A percentile compares a stretch with the other conserved stretches of the same genome.
These are phyloP conservation scores for Mungos mungo DNA, from an alignment of 2,113 vertebrate genomes.

Conservation along the genomic window DNA sequence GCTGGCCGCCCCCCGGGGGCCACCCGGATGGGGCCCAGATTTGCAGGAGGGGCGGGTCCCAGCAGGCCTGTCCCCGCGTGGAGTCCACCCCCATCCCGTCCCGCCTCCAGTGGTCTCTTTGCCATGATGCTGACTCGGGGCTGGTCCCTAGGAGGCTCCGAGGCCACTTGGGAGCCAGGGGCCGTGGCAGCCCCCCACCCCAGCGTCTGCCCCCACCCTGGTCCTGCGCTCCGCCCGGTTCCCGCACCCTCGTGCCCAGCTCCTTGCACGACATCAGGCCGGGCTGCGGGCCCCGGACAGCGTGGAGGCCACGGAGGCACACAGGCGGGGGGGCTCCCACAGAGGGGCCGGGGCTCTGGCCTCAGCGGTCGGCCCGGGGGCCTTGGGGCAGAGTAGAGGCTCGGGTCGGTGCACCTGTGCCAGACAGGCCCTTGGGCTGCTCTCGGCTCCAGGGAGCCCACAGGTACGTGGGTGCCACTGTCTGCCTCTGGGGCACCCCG, in stretches of 20 bases:
- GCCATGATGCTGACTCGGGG: too few species aligned
- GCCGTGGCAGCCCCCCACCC: fast-evolving
- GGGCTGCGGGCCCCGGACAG: background rate
- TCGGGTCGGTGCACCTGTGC: fast-evolving
- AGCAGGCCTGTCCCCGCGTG: background rate
- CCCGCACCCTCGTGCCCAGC: background rate
- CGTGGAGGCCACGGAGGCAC: background rate
- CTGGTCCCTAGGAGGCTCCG: background rate
- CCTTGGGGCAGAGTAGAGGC: background rate
- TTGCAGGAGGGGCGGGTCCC: background rate
- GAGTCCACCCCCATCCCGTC: fast-evolving
- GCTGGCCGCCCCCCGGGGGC: background rate
- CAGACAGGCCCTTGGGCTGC: too few species aligned
- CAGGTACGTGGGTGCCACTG: fast-evolving
- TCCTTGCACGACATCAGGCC: background rate
- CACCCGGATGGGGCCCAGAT: fast-evolving
- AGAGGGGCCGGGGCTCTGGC: background rate
- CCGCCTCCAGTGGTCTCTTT: background rate
- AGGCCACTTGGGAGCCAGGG: fast-evolving
- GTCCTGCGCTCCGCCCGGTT: fast-evolving
- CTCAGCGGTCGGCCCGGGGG: fast-evolving
- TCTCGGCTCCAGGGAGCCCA: background rate
- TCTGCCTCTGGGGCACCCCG: fast-evolving
- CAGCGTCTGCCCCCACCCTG: fast-evolving
- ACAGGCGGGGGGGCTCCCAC: fast-evolving